Base-by-base conservation (phyloP, 2,797 vertebrate species). In the Pagetopsis macropterus region DNA sequence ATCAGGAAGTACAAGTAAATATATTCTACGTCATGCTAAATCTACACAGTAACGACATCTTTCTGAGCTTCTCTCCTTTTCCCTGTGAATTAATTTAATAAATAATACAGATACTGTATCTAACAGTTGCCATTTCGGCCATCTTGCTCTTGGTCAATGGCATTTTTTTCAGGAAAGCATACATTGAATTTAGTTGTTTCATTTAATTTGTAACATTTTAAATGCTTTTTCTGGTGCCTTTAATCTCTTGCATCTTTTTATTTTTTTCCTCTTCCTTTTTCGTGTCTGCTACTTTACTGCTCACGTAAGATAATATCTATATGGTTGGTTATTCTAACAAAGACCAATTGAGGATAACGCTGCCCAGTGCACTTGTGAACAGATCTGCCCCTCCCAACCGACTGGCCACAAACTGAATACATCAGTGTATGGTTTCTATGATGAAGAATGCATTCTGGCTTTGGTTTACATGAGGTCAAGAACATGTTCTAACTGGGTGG, bases 361-460 rank as follows among this genome's bases (percentile, higher is more conserved):
- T 41, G 49, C 31, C 19, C 33, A 33, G 15, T 49, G 27, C 43
- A 37, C 23, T 44, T 27, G n/a, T 74, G 43, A 33, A 51, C 5
- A 15, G 52, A 72, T 9, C 55, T 52, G 45, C 50, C 43, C 23
- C 40, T 63, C 23, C 55, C 33, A 70, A 49, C 57, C 54, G 21
- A 21, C 21, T 27, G 19, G 49, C 50, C 37, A 41, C 65, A 51
- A 65, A 62, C 58, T 71, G 45, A 23, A 31, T 56, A 52, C 55
- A 80, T 82, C 60, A 80, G 74, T 78, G 78, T 62, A 44, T 65
- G 67, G 65, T 75, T 78, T 23, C 45, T 60, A 9, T 33, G 31
- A 62, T 82, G 56, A 84, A 61, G 72, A 65, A 72, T 51, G 5
- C 15, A 54, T 55, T 59, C 49, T 67, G 46, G 49, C 11, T 70